phyloP scores from a whole-genome alignment of 2,113 vertebrate species.

The Phalacrocorax pelagicus region DNA sequence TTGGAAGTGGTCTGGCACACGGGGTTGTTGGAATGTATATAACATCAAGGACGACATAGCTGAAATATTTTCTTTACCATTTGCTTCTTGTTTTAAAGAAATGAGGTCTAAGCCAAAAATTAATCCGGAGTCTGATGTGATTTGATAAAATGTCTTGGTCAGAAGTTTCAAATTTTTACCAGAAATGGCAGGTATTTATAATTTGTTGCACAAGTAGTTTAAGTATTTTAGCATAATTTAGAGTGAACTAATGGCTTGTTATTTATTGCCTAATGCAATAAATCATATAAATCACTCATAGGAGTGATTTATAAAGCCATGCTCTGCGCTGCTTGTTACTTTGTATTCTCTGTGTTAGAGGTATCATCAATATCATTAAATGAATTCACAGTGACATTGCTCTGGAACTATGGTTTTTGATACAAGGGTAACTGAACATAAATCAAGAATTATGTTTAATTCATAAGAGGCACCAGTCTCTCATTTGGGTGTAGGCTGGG shows the following conservation, averaged over 20 bases:
- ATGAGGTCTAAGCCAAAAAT: not conserved
- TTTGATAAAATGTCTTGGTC: slow-evolving; percentile 40
- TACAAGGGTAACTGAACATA: slow-evolving; percentile 75
- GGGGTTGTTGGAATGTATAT: not conserved
- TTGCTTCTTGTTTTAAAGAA: not conserved
- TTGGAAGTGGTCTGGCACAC: accelerated
- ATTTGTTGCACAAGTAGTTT: slow-evolving; percentile 60
- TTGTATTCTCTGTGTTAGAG: slow-evolving; percentile 65
- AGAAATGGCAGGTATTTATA: slow-evolving; percentile 44
- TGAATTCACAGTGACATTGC: slow-evolving; percentile 76
- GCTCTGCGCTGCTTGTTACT: slow-evolving; percentile 58
- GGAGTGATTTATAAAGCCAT: slow-evolving; percentile 73
- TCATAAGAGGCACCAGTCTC: slow-evolving; percentile 76
- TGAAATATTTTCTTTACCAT: not conserved
- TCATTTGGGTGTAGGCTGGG: slow-evolving; percentile 69
- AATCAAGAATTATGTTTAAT: slow-evolving; percentile 82
- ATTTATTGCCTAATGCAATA: slow-evolving; percentile 65
- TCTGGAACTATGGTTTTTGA: slow-evolving; percentile 75
- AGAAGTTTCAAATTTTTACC: slow-evolving; percentile 33
- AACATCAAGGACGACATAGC: not conserved
- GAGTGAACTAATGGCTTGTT: slow-evolving; percentile 69
- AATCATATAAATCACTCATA: not conserved
- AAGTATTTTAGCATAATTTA: slow-evolving; percentile 71
- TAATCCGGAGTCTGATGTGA: not conserved
- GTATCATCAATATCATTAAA: slow-evolving; percentile 78